These are phyloP conservation scores for Druon quercuslanigerum DNA, from an alignment of 1,140 invertebrate species.

Conservation along the genomic window DNA sequence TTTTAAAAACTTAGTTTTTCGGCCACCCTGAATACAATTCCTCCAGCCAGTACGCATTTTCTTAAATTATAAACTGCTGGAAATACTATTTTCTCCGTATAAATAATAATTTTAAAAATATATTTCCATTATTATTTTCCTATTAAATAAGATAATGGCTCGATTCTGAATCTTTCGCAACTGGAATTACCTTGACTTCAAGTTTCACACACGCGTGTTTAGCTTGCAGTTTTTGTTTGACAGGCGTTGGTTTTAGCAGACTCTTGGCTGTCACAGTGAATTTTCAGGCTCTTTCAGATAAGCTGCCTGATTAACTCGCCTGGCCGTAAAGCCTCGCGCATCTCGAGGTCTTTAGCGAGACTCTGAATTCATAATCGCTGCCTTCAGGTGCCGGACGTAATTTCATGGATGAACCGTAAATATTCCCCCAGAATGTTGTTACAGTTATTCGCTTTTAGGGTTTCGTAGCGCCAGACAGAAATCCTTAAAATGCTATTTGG, in stretches of 20 bases:
- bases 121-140: no score
- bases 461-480: no score
- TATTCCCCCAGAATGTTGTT: not conserved
- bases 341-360: constrained; percentile 9
- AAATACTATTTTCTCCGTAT: no score
- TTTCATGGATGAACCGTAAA: constrained; percentile 17
- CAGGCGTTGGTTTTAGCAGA: not conserved
- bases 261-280: constrained; percentile 10
- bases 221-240: constrained; percentile 6
- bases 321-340: not conserved
- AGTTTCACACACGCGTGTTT: not conserved
- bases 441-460: constrained; percentile 3
- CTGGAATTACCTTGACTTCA: not conserved
- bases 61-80: no score
- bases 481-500: not conserved
- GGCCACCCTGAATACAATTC: no score
- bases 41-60: no score
- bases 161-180: not conserved
- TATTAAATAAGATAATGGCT: not conserved
- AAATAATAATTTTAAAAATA: no score
- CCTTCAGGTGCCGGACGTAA: constrained; percentile 19
- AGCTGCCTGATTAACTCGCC: constrained; percentile 11
- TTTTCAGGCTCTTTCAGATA: constrained; percentile 18
- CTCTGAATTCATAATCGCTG: constrained; percentile 4
- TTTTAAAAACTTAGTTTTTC: no score